Evolutionary conservation across 2,888 invertebrate genomes (phyloP), one percentile per base, ranked within the genome.

Genomic region (Ligdia adustata): DNA sequence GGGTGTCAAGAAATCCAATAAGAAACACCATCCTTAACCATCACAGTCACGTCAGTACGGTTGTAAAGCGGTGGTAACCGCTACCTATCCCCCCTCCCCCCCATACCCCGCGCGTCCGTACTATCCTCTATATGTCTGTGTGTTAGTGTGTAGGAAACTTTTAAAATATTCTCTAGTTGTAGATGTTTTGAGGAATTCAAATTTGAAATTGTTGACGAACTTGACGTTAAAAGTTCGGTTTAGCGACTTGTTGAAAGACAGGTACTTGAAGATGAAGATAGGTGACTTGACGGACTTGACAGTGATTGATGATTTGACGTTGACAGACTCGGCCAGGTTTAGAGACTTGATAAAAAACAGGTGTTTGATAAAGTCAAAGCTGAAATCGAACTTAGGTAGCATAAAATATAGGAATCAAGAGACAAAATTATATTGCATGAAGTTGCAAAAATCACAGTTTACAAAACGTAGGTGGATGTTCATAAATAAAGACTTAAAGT

Each of bases 1-100:
- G 75, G 95, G 96, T 73, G 93, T 94, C 80, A 94, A 94, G 90
- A 94, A 94, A 82, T 93, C 93, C 68, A 94, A 94, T 84, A 94
- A 94, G 86, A 93, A 92, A 78, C 93, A 94, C 79, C 92, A 92
- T 90, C 93, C 93, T 93, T 93, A 93, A 93, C 93, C 86, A 82
- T 85, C 86, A 85, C 68, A 78, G 57, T 65, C 68, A 69, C 67
- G 63, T 88, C 88, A 87, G 88, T 88, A 87, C 85, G 71, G 84
- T 78, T 79, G 76, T 79, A 78, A 73, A 77, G 82, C 82, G 83
- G 84, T 71, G 42, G 51, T 52, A 51, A 60, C 52, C 58, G 40
- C 51, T 57, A 60, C 62, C 65, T 66, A 53, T 56, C 57, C 62
- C 65, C 66, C 64, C 62, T 57, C 52, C 57, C 37, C 50, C 45